Evolutionary conservation across 2,888 invertebrate genomes (phyloP).

Genomic region (Eubasilissa splendida): DNA sequence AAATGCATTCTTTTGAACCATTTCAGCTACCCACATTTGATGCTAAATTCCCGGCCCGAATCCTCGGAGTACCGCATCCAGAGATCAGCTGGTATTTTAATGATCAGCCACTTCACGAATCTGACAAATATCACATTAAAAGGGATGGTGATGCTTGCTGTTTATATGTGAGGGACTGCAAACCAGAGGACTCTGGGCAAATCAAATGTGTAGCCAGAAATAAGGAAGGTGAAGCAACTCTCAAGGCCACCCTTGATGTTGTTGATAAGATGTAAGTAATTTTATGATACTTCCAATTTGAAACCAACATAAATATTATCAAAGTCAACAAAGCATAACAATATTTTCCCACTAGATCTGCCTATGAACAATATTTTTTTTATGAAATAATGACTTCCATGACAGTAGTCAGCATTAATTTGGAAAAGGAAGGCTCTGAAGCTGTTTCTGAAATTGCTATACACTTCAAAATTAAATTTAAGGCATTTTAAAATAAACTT

Average conservation of each 20-base stretch:
- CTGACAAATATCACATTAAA: constrained; percentile 82
- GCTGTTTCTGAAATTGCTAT: too few relatives aligned
- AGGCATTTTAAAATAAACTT: too few relatives aligned
- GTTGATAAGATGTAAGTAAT: constrained; percentile 86
- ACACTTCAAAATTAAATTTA: too few relatives aligned
- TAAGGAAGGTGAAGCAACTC: constrained; percentile 84
- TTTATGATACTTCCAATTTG: constrained; percentile 4
- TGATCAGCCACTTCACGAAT: constrained; percentile 79
- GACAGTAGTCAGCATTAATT: too few relatives aligned
- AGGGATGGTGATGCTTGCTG: constrained; percentile 86
- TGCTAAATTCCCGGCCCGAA: constrained; percentile 87
- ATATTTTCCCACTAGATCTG: too few relatives aligned
- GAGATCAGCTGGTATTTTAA: constrained; percentile 91
- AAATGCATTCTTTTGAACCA: constrained; percentile 22
- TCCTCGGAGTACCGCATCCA: constrained; percentile 87
- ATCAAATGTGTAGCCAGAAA: constrained; percentile 87
- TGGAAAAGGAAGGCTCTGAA: too few relatives aligned
- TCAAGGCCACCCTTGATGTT: constrained; percentile 82
- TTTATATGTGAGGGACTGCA: constrained; percentile 81
- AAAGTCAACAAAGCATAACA: too few relatives aligned
- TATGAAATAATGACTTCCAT: too few relatives aligned
- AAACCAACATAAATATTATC: neutral
- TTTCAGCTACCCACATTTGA: constrained; percentile 81
- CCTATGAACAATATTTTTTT: too few relatives aligned
- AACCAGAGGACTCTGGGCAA: constrained; percentile 78